Evolutionary conservation across 2,888 invertebrate species (phyloP), one percentile per base, ranked within the genome.

Genomic region (Zhengitettix transpicula): DNA sequence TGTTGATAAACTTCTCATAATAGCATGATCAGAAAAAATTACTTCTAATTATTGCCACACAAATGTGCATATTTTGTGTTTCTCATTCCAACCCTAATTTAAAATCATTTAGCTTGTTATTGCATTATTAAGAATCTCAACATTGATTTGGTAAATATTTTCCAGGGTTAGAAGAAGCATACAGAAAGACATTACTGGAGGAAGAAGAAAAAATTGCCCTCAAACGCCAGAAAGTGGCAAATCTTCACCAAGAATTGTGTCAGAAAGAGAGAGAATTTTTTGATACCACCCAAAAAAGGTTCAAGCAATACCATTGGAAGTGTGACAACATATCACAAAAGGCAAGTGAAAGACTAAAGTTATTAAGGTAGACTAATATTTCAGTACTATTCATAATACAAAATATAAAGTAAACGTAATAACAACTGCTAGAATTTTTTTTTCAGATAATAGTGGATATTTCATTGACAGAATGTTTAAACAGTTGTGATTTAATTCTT

Each of bases 251-350:
- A 53, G 64, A 65, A 56, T 59, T 72, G 16, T 64, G 67, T n/a
- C 59, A 67, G 9, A 66, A 69, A 62, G 70, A 72, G 64, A 58
- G 65, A 3, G 67, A 66, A 58, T 58, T 70, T 55, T 60, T 71
- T 10, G 63, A 67, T 55, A 60, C 63, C 17, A 64, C 70, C 3
- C 62, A 64, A 56, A 64, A 66, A 42, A 65, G 65, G 56, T 40
- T 68, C 12, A 61, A 65, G 51, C 28, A 16, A 10, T 28, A 28
- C 28, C 2, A 7, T 28, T 28, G 28, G 28, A 28, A 28, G 28
- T 28, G 2, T 28, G 28, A 7, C 7, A 7, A 28, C 28, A 28
- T 28, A 28, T 7, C 28, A 5, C 28, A 28, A n/a, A 47, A 12
- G 15, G 47, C 5, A 15, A 47, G 47, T 47, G 2, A 47, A 47